Percentiles rank a stretch among this genome's conserved stretches.
phyloP scores from a whole-genome alignment of 2,797 vertebrate species.

The Cercopithecus mitis region DNA sequence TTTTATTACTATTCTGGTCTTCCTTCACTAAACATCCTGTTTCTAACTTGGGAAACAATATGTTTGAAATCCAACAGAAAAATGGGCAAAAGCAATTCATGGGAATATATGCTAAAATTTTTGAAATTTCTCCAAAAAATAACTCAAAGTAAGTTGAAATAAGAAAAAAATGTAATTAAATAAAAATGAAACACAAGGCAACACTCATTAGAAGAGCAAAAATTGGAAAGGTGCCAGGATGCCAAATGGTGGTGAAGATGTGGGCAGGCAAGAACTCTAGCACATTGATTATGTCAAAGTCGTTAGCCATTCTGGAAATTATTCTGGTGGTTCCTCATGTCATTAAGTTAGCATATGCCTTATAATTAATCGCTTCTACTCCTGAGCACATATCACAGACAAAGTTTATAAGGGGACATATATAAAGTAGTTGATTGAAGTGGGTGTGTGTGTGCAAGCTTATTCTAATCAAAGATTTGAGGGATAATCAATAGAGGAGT shows the following conservation, averaged over 20 bases:
- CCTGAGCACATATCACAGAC: not conserved
- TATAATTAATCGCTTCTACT: not conserved
- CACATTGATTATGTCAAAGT: not conserved
- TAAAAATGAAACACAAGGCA: not conserved
- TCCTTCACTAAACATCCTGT: not conserved
- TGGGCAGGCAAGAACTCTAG: not conserved
- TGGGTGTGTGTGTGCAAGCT: not conserved
- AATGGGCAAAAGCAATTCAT: not conserved
- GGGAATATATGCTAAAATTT: not conserved
- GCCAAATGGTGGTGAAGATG: not conserved
- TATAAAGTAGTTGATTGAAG: not conserved
- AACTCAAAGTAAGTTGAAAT: slow-evolving; percentile 19
- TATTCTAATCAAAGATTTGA: not conserved
- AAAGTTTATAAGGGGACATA: not conserved
- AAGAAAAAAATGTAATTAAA: slow-evolving; percentile 8
- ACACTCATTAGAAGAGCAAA: not conserved
- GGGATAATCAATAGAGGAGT: not conserved
- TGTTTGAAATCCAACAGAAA: not conserved
- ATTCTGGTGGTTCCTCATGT: not conserved
- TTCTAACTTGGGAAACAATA: not conserved
- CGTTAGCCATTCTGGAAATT: not conserved
- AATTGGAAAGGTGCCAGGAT: not conserved
- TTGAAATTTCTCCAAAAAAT: not conserved
- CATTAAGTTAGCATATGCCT: not conserved
- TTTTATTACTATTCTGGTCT: not conserved